These are phyloP conservation scores for Pimephales promelas DNA, from an alignment of 2,113 vertebrate species.

Conservation along the genomic window DNA sequence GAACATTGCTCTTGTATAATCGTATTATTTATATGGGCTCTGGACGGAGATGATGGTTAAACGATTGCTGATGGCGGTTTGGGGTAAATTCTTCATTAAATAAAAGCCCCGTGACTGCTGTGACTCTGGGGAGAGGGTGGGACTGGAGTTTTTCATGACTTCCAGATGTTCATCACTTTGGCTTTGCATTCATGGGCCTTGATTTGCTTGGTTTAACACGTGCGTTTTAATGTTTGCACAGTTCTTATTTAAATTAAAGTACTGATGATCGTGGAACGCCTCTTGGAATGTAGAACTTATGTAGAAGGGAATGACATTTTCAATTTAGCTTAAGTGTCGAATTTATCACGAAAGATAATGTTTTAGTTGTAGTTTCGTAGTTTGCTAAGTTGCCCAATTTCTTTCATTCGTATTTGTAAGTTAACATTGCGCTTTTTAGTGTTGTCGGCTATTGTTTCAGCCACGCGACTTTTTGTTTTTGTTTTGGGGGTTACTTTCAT, in stretches of 20 bases:
- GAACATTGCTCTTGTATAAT: neutral
- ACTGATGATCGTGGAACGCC: neutral
- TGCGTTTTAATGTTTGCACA: neutral
- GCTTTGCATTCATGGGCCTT: constrained; percentile 54
- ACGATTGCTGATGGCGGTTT: constrained; percentile 13
- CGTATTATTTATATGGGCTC: neutral
- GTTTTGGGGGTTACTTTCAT: neutral
- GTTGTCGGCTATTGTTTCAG: neutral
- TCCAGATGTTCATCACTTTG: constrained; percentile 75
- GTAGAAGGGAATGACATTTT: too few relatives aligned
- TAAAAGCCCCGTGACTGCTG: constrained; percentile 52
- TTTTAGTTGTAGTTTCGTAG: neutral
- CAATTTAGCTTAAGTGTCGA: neutral
- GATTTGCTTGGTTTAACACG: constrained; percentile 7
- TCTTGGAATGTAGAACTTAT: neutral
- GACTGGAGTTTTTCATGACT: constrained; percentile 74
- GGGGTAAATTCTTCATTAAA: constrained; percentile 38
- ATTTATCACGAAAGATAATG: neutral
- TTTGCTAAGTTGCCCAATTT: neutral
- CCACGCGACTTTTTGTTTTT: constrained; percentile 13
- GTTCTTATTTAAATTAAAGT: neutral
- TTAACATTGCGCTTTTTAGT: too few relatives aligned
- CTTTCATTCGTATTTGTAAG: too few relatives aligned
- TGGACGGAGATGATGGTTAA: neutral
- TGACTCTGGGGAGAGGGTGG: constrained; percentile 77